phyloP scores from a whole-genome alignment of 2,113 vertebrate genomes.

The Amphiprion percula region DNA sequence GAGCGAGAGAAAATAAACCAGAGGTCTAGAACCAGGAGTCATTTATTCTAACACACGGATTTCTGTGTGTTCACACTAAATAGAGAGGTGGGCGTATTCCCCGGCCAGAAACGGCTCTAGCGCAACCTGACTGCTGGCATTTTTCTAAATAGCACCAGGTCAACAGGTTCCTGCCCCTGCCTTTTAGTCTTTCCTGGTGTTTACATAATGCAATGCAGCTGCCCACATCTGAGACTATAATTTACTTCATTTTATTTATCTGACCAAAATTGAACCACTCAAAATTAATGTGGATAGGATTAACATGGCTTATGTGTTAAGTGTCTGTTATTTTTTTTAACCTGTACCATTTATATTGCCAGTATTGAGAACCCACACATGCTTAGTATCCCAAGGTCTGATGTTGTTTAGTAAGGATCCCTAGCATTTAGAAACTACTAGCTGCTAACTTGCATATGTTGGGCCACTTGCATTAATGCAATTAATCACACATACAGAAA shows the following conservation, averaged over 20 bases:
- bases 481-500: no score
- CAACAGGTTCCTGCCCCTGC: conserved; percentile 47
- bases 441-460: no score
- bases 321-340: neutral
- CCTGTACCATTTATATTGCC: neutral
- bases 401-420: neutral
- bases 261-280: neutral
- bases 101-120: conserved; percentile 14
- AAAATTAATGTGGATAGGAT: conserved; percentile 9
- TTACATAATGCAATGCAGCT: conserved; percentile 59
- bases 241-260: conserved; percentile 6
- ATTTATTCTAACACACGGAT: conserved; percentile 10
- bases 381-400: no score
- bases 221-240: conserved; percentile 32
- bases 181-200: conserved; percentile 46
- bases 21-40: neutral
- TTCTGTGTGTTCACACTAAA: conserved; percentile 3
- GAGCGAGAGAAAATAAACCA: conserved; percentile 14
- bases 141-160: conserved; percentile 66
- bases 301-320: neutral
- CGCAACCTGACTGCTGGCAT: conserved; percentile 39
- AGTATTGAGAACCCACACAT: no score
- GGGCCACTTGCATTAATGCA: no score
- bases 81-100: conserved; percentile 51
- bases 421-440: no score